Evolutionary conservation across 2,797 vertebrate species (phyloP).

Genomic region (Anisognathus igniventris): DNA sequence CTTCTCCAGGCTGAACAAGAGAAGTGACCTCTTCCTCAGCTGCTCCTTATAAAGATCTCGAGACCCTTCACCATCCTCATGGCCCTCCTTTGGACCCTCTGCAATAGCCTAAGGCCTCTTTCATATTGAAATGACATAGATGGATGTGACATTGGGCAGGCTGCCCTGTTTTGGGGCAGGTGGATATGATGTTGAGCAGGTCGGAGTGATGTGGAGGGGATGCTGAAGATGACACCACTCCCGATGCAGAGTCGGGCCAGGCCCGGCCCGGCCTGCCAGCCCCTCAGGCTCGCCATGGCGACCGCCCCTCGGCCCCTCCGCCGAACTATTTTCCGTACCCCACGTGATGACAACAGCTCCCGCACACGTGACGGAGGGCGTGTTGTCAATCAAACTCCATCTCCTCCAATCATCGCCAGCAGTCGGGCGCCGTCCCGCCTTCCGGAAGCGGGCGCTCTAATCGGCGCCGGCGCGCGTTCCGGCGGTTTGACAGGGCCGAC

Average conservation of each 20-base stretch:
- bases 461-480: neutral
- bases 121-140: neutral
- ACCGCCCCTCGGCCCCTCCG: neutral
- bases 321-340: neutral
- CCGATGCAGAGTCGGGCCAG: fast-evolving
- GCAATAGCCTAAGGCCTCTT: neutral
- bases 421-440: neutral
- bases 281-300: neutral
- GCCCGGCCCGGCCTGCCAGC: neutral
- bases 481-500: neutral
- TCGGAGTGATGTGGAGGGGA: no score
- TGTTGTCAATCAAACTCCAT: neutral
- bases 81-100: neutral
- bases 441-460: neutral
- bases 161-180: neutral
- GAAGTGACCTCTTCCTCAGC: neutral
- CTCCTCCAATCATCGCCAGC: neutral
- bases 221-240: fast-evolving
- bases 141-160: fast-evolving
- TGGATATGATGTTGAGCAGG: fast-evolving
- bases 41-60: neutral
- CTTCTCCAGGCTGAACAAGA: neutral
- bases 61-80: neutral
- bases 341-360: constrained; percentile 50
- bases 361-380: neutral